Evolutionary conservation across 2,797 vertebrate species (phyloP), one percentile per base, ranked within the genome.

Genomic region (Sus cebifrons): DNA sequence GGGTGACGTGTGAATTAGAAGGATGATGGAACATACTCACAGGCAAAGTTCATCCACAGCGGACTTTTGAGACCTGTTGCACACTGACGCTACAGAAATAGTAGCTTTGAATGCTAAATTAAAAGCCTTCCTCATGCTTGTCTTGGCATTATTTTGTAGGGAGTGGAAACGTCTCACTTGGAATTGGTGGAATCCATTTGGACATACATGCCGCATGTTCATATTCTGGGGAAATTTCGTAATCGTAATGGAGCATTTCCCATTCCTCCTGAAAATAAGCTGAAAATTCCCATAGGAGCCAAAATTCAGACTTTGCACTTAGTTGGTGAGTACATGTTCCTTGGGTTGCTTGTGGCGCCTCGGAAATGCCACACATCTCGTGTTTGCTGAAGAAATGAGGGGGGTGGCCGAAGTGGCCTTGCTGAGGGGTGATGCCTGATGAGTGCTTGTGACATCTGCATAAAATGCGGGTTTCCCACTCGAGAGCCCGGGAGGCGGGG

Each of bases 191-290:
- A 99, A 98, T 99, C 99, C 97, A 99, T 99, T 98, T 99, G 99
- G 99, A 99, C 99, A 96, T 99, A 99, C 93, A 99, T 99, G 99
- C 99, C 99, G 56, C 99, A 99, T 97, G 99, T 99, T 98, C 99
- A 99, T 98, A 99, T 99, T 96, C 98, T 99, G 97, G 99, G 99
- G 93, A 99, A 99, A 98, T 99, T 99, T 98, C 99, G 99, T 96
- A 99, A 99, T 98, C 99, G 99, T 91, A 99, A 99, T n/a, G 99
- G 99, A 89, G 99, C 99, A 83, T 99, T 99, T 98, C 99, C 99
- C 92, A 99, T 99, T 98, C 99, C 99, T 91, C 99, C 99, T 77
- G 99, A 99, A 98, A 99, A 99, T 99, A 99, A 99, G 98, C 99
- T 99, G 97, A 99, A 99, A 98, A 99, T 99, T 98, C 99, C 99